Conservation (phyloP, 2,113 vertebrate genomes). For the Sapayoa aenigma region DNA sequence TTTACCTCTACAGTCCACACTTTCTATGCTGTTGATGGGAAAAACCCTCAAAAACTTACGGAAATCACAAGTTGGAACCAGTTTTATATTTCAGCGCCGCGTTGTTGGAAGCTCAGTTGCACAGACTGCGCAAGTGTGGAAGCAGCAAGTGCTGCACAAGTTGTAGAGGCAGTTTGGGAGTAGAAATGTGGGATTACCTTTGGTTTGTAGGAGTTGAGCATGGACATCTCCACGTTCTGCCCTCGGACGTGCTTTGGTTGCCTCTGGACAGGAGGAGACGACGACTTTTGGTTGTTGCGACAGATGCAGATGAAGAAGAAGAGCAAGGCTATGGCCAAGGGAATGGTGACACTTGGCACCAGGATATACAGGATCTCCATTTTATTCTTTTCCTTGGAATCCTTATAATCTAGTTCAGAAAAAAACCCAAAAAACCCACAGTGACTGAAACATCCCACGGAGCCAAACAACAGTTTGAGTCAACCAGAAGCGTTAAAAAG, state of each 20-base stretch:
- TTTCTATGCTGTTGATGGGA: not conserved
- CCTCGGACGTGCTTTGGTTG: conserved; percentile 92
- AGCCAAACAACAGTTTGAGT: not conserved
- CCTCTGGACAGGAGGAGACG: conserved; percentile 82
- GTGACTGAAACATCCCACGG: not conserved
- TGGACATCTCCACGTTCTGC: conserved; percentile 98
- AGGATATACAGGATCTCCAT: conserved; percentile 97
- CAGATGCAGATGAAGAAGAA: conserved; percentile 99
- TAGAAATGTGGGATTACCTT: conserved; percentile 76
- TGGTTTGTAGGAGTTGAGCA: conserved; percentile 93
- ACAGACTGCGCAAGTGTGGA: too few relatives aligned
- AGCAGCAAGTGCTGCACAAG: too few relatives aligned
- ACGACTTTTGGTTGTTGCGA: conserved; percentile 92
- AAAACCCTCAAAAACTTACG: not conserved
- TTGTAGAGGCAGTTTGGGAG: not conserved
- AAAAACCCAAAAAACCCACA: not conserved
- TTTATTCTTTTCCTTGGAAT: conserved; percentile 89
- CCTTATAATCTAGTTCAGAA: conserved; percentile 81
- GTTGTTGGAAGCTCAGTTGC: not conserved
- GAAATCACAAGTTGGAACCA: not conserved
- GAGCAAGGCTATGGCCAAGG: conserved; percentile 90
- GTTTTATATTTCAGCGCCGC: not conserved
- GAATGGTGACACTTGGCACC: conserved; percentile 94
- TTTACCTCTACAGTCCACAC: not conserved
- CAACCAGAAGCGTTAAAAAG: not conserved